phyloP scores from a whole-genome alignment of 2,113 vertebrate species.

The Motacilla alba region DNA sequence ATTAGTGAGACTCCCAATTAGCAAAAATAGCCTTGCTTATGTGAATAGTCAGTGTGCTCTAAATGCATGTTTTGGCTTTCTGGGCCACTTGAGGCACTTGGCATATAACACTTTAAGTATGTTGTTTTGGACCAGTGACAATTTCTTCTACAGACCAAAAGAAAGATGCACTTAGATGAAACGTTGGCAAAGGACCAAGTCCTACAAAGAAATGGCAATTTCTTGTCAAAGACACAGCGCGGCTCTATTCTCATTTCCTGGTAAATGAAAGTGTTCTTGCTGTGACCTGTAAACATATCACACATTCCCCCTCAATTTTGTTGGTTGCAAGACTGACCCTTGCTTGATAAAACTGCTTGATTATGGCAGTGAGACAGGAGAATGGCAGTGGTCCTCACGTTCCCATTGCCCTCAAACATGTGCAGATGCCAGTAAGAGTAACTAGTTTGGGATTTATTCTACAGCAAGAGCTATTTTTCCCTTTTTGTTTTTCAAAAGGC shows the following conservation, averaged over 20 bases:
- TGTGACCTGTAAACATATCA: slow-evolving; percentile 16
- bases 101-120: slow-evolving; percentile 35
- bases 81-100: slow-evolving; percentile 27
- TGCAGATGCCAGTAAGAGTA: neutral
- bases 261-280: slow-evolving; percentile 32
- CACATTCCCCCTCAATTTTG: neutral
- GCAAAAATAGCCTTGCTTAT: slow-evolving; percentile 29
- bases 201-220: slow-evolving; percentile 22
- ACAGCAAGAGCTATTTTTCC: neutral
- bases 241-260: slow-evolving; percentile 43
- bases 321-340: neutral
- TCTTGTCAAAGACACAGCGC: slow-evolving; percentile 24
- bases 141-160: slow-evolving; percentile 29
- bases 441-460: neutral
- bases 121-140: slow-evolving; percentile 56
- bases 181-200: slow-evolving; percentile 4
- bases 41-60: slow-evolving; percentile 20
- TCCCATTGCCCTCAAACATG: neutral
- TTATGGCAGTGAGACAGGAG: neutral
- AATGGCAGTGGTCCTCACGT: neutral
- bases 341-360: neutral
- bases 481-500: neutral
- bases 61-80: slow-evolving; percentile 48
- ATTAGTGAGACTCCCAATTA: slow-evolving; percentile 27
- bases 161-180: slow-evolving; percentile 47